Percentiles rank a stretch among this genome's conserved stretches.
Conservation (phyloP, 2,113 vertebrate genomes). For the Sclerurus mexicanus region DNA sequence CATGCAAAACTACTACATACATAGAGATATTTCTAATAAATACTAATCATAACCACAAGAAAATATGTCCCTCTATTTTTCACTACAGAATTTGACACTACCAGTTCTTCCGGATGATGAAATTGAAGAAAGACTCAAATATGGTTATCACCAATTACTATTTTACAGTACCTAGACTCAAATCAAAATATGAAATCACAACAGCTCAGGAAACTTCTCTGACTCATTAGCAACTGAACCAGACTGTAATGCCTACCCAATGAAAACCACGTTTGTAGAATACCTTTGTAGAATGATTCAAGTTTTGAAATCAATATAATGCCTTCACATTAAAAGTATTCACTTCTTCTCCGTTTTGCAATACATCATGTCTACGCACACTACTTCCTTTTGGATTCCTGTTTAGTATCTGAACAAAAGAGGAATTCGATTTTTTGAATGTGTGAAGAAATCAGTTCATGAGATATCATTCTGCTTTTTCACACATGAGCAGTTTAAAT, state of each 20-base stretch:
- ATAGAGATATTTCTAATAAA: neutral
- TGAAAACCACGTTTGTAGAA: neutral
- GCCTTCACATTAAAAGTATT: neutral
- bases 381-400: neutral
- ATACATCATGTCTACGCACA: neutral
- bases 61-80: neutral
- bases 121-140: neutral
- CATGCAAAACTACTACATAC: neutral
- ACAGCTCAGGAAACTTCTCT: conserved; percentile 17
- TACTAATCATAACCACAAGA: neutral
- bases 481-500: conserved; percentile 46
- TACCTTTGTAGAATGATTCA: neutral
- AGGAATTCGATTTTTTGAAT: neutral
- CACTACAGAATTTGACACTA: neutral
- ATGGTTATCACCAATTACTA: neutral
- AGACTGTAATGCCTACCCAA: neutral
- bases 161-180: neutral
- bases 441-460: conserved; percentile 25
- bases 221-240: conserved; percentile 27
- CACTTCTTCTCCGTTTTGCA: neutral
- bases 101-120: neutral
- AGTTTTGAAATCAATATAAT: neutral
- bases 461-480: conserved; percentile 45
- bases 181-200: conserved; percentile 8
- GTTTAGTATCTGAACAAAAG: neutral